Percentiles rank a stretch among this genome's conserved stretches.
phyloP scores from a whole-genome alignment of 1,140 invertebrate species.

The Drosophila sechellia region DNA sequence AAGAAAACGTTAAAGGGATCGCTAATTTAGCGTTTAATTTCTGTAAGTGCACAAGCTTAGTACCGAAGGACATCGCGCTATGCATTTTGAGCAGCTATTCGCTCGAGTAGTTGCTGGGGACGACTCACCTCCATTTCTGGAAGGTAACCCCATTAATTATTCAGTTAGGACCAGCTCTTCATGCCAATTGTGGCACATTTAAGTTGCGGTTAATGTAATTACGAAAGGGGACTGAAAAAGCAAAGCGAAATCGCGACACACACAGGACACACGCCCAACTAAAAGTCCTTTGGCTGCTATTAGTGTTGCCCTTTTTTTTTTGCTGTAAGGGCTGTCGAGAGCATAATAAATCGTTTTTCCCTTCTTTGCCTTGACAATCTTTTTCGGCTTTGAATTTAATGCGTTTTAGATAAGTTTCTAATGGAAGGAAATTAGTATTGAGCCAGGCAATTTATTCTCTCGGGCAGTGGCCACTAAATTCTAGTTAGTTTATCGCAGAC shows the following conservation, averaged over 20 bases:
- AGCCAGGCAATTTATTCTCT: conserved; percentile 43
- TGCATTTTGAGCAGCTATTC: conserved; percentile 73
- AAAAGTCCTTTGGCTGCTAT: conserved; percentile 51
- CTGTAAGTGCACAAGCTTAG: conserved; percentile 16
- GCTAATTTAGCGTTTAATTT: neutral
- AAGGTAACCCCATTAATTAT: conserved; percentile 65
- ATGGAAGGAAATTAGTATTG: conserved; percentile 54
- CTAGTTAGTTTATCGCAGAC: conserved; percentile 47
- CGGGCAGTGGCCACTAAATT: conserved; percentile 46
- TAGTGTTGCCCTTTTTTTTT: conserved; percentile 37
- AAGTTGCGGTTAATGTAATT: conserved; percentile 66
- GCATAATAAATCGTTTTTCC: conserved; percentile 60
- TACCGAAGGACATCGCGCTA: conserved; percentile 40
- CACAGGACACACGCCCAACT: conserved; percentile 32
- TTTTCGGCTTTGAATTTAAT: conserved; percentile 55
- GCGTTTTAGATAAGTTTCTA: conserved; percentile 60
- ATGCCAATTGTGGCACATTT: conserved; percentile 68
- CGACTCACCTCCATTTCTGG: conserved; percentile 30
- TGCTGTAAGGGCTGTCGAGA: conserved; percentile 32
- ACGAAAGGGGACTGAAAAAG: conserved; percentile 54
- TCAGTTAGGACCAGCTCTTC: conserved; percentile 60
- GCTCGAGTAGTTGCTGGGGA: conserved; percentile 47
- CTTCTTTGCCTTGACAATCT: conserved; percentile 43
- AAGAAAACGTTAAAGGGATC: too few relatives aligned
- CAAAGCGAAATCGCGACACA: conserved; percentile 46